Evolutionary conservation across 1,140 invertebrate genomes (phyloP).

Genomic region (Aphis gossypii): DNA sequence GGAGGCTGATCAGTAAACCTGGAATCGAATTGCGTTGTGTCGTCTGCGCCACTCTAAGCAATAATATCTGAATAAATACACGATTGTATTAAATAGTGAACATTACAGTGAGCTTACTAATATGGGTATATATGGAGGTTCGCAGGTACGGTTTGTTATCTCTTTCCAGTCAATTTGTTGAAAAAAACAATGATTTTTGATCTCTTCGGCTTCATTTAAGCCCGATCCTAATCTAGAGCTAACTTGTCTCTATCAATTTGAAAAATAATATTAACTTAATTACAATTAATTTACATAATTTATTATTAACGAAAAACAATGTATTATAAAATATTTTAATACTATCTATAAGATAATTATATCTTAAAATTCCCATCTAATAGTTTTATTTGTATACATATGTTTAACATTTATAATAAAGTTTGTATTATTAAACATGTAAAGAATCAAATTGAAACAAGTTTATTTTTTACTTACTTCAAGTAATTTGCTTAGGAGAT

Average conservation of each 20-base stretch:
- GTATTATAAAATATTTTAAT: not conserved
- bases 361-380: not conserved
- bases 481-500: conserved; percentile 86
- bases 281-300: not conserved
- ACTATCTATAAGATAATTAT: conserved; percentile 21
- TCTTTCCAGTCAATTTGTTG: conserved; percentile 94
- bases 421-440: not conserved
- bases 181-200: conserved; percentile 91
- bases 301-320: not conserved
- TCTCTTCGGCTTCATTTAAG: conserved; percentile 82
- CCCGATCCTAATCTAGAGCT: conserved; percentile 80
- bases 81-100: conserved; percentile 18
- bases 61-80: conserved; percentile 22
- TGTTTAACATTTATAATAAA: not conserved
- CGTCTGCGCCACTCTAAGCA: conserved; percentile 85
- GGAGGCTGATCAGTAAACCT: conserved; percentile 97
- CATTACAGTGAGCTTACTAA: conserved; percentile 70
- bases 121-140: conserved; percentile 91
- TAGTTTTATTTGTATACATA: not conserved
- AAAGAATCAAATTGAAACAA: not conserved
- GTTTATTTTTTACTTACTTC: conserved; percentile 67
- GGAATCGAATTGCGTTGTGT: conserved; percentile 97
- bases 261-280: conserved; percentile 51
- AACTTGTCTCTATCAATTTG: conserved; percentile 71
- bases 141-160: conserved; percentile 82